Evolutionary conservation across 2,113 vertebrate genomes (phyloP).

Genomic region (Muntiacus muntjak): DNA sequence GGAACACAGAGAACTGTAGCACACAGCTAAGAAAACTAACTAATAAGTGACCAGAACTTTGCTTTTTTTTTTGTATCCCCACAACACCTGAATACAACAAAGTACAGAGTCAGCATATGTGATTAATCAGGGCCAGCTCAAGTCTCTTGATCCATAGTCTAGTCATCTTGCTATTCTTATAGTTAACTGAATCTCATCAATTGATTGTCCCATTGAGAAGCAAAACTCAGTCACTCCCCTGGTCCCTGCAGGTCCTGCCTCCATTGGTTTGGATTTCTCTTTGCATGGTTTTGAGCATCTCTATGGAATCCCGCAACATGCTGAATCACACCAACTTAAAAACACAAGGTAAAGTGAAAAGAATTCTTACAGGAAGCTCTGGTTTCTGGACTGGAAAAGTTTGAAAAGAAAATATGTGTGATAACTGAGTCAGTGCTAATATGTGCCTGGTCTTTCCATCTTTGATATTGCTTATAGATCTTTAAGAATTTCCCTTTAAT

Average conservation of each 20-base stretch:
- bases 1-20: not conserved
- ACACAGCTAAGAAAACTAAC: not conserved
- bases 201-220: constrained; percentile 6
- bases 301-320: constrained; percentile 92
- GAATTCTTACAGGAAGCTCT: not conserved
- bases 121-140: not conserved
- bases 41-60: not conserved
- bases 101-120: not conserved
- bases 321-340: constrained; percentile 88
- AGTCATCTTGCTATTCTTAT: not conserved
- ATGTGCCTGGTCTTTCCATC: not conserved
- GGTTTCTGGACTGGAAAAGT: not conserved
- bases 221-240: constrained; percentile 40
- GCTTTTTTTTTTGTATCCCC: not conserved
- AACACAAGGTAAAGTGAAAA: constrained; percentile 86
- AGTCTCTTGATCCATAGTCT: not conserved
- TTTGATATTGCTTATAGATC: not conserved
- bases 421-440: not conserved
- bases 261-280: constrained; percentile 90
- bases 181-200: not conserved
- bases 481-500: constrained; percentile 24
- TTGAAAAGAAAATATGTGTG: not conserved
- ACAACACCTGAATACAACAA: not conserved
- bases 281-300: constrained; percentile 90
- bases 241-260: constrained; percentile 85